Conservation (phyloP, 2,888 invertebrate species). For the Melikaiella ostensackeni region DNA sequence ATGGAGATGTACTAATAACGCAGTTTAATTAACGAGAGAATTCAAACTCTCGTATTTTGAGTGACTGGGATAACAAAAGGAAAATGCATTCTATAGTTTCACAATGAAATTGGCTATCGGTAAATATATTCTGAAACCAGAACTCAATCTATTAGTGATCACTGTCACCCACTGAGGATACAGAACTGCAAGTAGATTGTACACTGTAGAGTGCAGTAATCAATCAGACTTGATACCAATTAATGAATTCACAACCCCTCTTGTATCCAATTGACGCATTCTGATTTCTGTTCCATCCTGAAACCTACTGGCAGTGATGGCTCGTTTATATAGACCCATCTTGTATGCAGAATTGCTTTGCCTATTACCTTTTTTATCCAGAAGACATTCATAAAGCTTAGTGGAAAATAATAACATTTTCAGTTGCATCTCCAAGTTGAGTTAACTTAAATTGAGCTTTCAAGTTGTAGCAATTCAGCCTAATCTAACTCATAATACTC, state of each 20-base stretch:
- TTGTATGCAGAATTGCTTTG: too few species aligned
- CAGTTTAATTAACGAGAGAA: not conserved
- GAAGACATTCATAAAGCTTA: too few species aligned
- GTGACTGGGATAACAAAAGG: not conserved
- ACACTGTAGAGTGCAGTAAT: not conserved
- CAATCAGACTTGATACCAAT: conserved; percentile 27
- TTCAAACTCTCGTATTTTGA: not conserved
- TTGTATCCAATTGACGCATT: conserved; percentile 21
- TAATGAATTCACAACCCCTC: conserved; percentile 16
- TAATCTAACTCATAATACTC: too few species aligned
- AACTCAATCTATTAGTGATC: conserved; percentile 12
- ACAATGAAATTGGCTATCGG: not conserved
- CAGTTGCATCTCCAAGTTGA: too few species aligned
- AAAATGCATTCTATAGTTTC: not conserved
- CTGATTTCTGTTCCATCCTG: conserved; percentile 11
- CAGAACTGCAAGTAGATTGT: not conserved
- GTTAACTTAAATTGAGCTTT: too few species aligned
- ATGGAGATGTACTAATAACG: not conserved
- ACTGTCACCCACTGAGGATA: not conserved
- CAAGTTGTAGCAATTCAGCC: too few species aligned
- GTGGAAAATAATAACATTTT: too few species aligned
- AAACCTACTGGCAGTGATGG: not conserved
- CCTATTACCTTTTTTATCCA: too few species aligned
- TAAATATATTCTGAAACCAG: conserved; percentile 3
- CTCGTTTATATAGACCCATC: not conserved